Base-by-base conservation (phyloP, 2,797 vertebrate species). In the Passerculus sandwichensis region DNA sequence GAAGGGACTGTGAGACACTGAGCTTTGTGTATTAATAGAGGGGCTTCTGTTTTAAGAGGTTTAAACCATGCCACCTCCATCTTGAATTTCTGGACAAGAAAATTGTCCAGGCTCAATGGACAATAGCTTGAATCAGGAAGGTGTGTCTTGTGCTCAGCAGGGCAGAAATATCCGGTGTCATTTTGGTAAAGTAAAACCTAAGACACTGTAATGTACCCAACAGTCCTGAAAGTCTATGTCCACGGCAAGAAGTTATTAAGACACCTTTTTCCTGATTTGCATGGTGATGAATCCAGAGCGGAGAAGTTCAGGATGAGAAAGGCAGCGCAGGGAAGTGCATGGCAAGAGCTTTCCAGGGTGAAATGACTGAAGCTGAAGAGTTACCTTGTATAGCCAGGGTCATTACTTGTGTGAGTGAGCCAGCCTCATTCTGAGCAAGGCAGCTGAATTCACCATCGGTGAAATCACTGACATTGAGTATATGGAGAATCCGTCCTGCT, bases 401-500 rank as follows among this genome's bases (percentile, higher is more conserved):
- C 2, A 95, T 75, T 77, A 96, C 98, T 69, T 98, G 98, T 10
- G 76, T 29, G 9, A 98, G 96, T 0, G 62, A 85, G 21, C 98
- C 98, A 34, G 98, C 98, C 54, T 98, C 97, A 60, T 98, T 98
- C 89, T 98, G 97, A 78, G 98, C 97, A 29, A 97, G 89, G 94
- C 98, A 98, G 93, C 96, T 97, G 95, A 98, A 98, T 95, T 98
- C 98, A 34, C 98, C 97, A 60, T 93, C 92, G 71, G 89, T 85
- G 54, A 79, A 94, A 47, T 94, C 93, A 60, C 92, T 98, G 66
- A 98, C 70, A 8, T 98, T 98, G 34, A 94, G 45, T 74, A 98
- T 90, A 30, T 96, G 97, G 85, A 98, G 98, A 85, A 98, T 96
- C 54, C 53, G 97, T 42, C 97, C 98, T 5, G 93, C 95, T 88